Evolutionary conservation across 2,888 invertebrate genomes (phyloP).

Genomic region (Temnothorax unifasciatus): DNA sequence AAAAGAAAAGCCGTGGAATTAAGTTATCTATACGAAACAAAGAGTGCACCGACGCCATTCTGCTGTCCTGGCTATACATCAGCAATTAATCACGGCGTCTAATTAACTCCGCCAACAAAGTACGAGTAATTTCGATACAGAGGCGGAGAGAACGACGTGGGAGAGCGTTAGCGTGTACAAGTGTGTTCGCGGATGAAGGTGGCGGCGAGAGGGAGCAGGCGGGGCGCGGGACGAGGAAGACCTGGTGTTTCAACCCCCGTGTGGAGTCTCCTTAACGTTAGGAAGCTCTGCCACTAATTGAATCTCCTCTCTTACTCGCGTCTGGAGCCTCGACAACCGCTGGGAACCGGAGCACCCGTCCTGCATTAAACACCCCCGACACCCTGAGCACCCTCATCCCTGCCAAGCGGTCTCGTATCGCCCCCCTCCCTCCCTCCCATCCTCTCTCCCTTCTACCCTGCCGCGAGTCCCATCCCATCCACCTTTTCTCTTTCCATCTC

Average conservation of each 20-base stretch:
- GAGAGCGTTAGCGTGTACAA: constrained; percentile 43
- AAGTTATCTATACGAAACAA: constrained; percentile 25
- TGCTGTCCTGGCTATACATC: constrained; percentile 33
- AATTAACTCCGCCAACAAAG: constrained; percentile 64
- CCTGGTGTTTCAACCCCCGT: constrained; percentile 68
- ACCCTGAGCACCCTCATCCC: constrained; percentile 83
- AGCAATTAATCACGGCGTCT: constrained; percentile 55
- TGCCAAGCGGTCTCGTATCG: constrained; percentile 75
- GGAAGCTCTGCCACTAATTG: constrained; percentile 86
- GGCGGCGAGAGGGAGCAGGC: not conserved
- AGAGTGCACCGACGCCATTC: constrained; percentile 6
- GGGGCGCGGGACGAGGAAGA: constrained; percentile 44
- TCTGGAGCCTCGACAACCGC: constrained; percentile 85
- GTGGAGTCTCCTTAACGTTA: constrained; percentile 85
- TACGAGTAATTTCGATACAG: constrained; percentile 51
- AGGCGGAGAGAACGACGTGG: constrained; percentile 29
- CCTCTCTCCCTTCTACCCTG: constrained; percentile 63
- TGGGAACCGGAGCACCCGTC: constrained; percentile 85
- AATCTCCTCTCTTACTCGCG: constrained; percentile 86
- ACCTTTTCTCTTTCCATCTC: constrained; percentile 54
- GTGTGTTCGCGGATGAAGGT: constrained; percentile 23
- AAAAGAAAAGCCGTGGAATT: not conserved
- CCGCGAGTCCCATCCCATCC: constrained; percentile 56
- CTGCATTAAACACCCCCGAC: constrained; percentile 86
- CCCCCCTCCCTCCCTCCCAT: constrained; percentile 65